Base-by-base conservation (phyloP, 2,797 vertebrate species). In the Bovichtus diacanthus region DNA sequence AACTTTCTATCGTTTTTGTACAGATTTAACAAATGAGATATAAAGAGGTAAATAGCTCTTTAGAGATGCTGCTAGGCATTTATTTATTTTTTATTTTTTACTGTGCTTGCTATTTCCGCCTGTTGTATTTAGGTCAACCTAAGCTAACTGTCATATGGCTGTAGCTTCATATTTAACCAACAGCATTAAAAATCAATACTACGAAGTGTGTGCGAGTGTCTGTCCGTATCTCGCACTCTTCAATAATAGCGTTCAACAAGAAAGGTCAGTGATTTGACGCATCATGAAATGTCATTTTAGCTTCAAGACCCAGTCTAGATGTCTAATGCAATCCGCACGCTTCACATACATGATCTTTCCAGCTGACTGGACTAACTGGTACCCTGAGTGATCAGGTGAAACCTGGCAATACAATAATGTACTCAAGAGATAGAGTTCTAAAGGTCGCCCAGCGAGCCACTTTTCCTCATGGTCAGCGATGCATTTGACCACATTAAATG, bases 271-370 rank as follows among this genome's bases (percentile, higher is more conserved):
- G 15, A 66, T 74, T 43, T 82, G 36, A 67, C 1, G n/a, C 27
- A 61, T 46, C 25, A 50, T 2, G 19, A 73, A 68, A 74, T 54
- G 58, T 49, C 13, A 63, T 44, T 62, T 54, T 12, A 76, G n/a
- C 74, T 62, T 50, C 9, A 2, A 44, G 38, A 61, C 27, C 39
- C 16, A 1, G 41, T 55, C 18, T 2, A 41, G 41, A 81, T 1
- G 65, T 75, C 55, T 60, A 72, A 83, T 75, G 71, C 31, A 78
- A 53, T 73, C 18, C 38, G 16, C 68, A 78, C 2, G 31, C 49
- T 80, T 61, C 69, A 62, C 6, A 19, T 71, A 44, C 38, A 29
- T 25, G 19, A 18, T 60, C 27, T 79, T 71, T 86, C 65, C 39
- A 62, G 18, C 19, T 67, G 74, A 76, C 58, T 61, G 59, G 59